phyloP scores from a whole-genome alignment of 2,888 invertebrate species.

The Aphidoletes aphidimyza region DNA sequence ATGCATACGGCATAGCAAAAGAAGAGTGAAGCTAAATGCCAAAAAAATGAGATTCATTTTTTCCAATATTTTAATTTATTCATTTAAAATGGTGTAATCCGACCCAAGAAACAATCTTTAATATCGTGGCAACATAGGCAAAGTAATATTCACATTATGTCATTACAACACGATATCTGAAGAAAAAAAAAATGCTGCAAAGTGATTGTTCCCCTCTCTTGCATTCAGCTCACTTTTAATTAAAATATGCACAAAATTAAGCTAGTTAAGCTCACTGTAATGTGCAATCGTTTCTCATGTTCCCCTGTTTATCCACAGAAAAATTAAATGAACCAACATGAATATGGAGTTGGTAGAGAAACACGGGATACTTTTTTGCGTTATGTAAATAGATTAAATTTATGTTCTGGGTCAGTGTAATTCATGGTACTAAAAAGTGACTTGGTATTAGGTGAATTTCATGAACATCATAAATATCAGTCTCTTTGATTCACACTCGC shows the following conservation, averaged over 20 bases:
- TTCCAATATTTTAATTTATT: neutral
- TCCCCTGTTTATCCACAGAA: neutral
- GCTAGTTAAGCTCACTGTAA: neutral
- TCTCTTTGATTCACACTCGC: neutral
- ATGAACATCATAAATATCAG: neutral
- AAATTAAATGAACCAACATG: neutral
- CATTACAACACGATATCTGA: neutral
- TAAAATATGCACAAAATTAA: conserved; percentile 24
- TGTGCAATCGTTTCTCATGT: neutral
- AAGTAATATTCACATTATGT: neutral
- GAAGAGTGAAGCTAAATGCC: neutral
- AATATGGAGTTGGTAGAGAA: neutral
- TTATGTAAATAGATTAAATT: neutral
- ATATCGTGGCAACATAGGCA: neutral
- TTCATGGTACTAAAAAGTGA: neutral
- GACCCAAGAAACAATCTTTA: neutral
- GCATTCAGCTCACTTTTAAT: conserved; percentile 13
- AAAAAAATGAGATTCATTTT: neutral
- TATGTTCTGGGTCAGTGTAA: neutral
- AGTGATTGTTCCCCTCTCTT: neutral
- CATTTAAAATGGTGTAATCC: conserved; percentile 1
- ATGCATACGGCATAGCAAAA: neutral
- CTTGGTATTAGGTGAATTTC: neutral
- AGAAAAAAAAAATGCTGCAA: neutral
- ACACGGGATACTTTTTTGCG: neutral